Base-by-base conservation (phyloP, 2,113 vertebrate species). In the Caretta caretta region DNA sequence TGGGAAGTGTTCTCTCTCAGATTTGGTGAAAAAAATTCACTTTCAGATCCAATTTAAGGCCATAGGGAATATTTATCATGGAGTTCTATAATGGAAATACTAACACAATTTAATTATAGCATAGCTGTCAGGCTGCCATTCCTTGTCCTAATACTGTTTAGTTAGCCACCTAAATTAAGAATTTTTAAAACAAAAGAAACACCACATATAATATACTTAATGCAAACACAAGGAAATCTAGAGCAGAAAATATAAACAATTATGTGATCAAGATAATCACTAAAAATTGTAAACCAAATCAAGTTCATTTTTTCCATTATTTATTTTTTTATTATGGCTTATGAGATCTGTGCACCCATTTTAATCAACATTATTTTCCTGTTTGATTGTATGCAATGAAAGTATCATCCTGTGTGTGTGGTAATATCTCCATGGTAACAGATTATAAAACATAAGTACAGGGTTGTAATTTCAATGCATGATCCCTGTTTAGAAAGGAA, bases 341-440 rank as follows among this genome's bases (percentile, higher is more conserved):
- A 59, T 59, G 93, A 89, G 48, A 91, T 89, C 87, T 97, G 80
- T 62, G 35, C 65, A 89, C 96, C 78, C 75, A 90, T 97, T 98
- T 97, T 95, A 97, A 97, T 96, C 88, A 93, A 88, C 84, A 93
- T 11, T 94, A 49, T 94, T 96, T 92, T 93, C 50, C 88, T 96
- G 80, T 50, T 93, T 92, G 84, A 90, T 94, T 94, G 83, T 84
- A 92, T 87, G 90, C n/a, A 94, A 89, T 89, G 92, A 92, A 97
- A 84, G 7, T 92, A 90, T 89, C 83, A 92, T 93, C 72, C 87
- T 95, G 49, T 87, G 90, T 96, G 87, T 95, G 92, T 85, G 90
- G 92, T 80, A 97, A 97, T 84, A 95, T 96, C 96, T 97, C 97
- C 97, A 97, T 97, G 96, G 98, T 93, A 98, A 98, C 97, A 95